Conservation (phyloP, 2,113 vertebrate genomes). For the Chunga burmeisteri region DNA sequence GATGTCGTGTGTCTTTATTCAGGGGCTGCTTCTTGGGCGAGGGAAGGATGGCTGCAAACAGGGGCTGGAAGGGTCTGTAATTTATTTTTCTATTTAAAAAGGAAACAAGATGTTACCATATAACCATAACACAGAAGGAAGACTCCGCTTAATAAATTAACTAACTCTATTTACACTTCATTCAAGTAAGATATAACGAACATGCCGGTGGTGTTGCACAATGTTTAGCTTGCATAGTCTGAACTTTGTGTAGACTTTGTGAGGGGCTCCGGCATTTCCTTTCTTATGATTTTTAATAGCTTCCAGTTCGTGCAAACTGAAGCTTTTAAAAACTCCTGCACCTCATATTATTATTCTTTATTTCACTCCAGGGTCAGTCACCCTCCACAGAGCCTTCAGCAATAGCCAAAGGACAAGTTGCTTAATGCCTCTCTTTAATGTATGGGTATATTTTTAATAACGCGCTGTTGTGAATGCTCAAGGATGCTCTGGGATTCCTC, state of each 20-base stretch:
- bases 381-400: background rate
- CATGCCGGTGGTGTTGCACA: background rate
- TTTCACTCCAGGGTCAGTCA: background rate
- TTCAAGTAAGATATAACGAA: background rate
- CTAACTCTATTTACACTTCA: background rate
- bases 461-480: rapidly evolving
- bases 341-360: background rate
- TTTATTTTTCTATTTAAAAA: slow-evolving; percentile 3
- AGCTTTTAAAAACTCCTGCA: background rate
- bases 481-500: background rate
- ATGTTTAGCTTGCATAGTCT: background rate
- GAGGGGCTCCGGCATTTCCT: background rate
- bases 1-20: background rate
- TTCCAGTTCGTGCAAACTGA: background rate
- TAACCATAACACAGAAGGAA: background rate
- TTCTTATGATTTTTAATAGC: background rate
- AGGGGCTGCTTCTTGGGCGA: background rate
- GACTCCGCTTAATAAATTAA: background rate
- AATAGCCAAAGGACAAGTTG: background rate
- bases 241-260: background rate
- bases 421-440: background rate
- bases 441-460: background rate
- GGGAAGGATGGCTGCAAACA: background rate
- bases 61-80: background rate
- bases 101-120: background rate